Conservation (phyloP, 2,888 invertebrate genomes). For the Chorisops tibialis region DNA sequence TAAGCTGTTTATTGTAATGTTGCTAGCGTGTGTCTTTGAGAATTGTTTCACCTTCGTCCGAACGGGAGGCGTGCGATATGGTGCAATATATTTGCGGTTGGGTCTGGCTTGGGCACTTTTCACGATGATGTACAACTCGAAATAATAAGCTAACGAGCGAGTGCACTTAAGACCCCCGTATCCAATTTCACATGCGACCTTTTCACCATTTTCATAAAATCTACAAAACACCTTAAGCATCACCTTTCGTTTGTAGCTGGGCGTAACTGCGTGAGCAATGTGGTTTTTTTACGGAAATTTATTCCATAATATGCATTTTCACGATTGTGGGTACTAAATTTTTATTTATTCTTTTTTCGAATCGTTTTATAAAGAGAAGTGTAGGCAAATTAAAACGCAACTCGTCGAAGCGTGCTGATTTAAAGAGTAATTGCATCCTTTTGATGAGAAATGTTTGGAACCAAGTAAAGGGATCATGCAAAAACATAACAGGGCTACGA, state of each 20-base stretch:
- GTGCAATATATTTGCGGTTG: not conserved
- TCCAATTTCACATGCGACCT: constrained; percentile 7
- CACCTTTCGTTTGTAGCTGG: not conserved
- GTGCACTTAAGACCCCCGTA: constrained; percentile 14
- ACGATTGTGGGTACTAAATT: too few relatives aligned
- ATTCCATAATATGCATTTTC: too few relatives aligned
- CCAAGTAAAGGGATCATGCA: too few relatives aligned
- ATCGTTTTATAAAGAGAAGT: too few relatives aligned
- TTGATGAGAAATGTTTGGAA: too few relatives aligned
- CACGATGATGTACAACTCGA: constrained; percentile 5
- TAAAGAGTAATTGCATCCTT: too few relatives aligned
- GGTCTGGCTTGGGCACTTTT: not conserved
- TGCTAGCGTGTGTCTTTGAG: constrained; percentile 13
- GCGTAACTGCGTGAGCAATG: too few relatives aligned
- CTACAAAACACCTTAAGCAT: constrained; percentile 10
- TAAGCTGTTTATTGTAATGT: not conserved
- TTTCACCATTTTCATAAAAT: constrained; percentile 8
- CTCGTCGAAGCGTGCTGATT: too few relatives aligned
- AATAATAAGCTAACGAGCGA: constrained; percentile 23
- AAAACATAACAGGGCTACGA: too few relatives aligned
- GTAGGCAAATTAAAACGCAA: too few relatives aligned
- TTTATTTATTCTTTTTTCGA: too few relatives aligned
- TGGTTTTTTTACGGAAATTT: too few relatives aligned
- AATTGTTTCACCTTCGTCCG: not conserved
- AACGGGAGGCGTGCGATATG: not conserved